Conservation (phyloP, 2,113 vertebrate species). For the Serinus canaria region DNA sequence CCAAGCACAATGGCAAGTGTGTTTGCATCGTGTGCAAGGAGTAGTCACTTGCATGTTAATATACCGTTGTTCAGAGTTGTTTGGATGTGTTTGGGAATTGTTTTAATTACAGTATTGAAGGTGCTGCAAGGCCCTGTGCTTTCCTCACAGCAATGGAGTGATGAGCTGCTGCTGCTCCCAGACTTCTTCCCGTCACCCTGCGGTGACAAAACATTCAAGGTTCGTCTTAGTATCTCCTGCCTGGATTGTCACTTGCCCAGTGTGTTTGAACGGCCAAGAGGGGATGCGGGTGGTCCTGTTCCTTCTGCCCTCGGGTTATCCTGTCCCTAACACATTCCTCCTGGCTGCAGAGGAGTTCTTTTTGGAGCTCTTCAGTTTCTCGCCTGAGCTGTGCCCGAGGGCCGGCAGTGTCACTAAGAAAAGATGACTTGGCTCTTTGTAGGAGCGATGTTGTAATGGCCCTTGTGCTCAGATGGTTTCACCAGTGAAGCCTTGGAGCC, state of each 20-base stretch:
- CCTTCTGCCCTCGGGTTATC: background rate
- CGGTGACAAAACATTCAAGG: background rate
- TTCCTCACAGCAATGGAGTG: background rate
- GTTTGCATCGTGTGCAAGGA: background rate
- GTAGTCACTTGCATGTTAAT: background rate
- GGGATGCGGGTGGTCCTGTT: fast-evolving
- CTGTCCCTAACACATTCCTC: fast-evolving
- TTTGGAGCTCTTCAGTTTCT: background rate
- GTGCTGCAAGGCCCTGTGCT: background rate
- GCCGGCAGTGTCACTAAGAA: background rate
- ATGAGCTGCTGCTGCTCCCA: background rate
- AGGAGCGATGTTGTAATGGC: background rate
- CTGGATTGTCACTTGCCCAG: background rate
- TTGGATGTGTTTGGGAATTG: background rate
- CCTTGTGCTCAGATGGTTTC: background rate
- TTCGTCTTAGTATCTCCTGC: background rate
- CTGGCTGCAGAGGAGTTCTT: background rate
- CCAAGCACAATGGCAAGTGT: background rate
- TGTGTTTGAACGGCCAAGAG: fast-evolving
- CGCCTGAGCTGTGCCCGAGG: background rate
- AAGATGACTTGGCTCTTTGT: background rate
- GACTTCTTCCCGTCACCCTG: fast-evolving
- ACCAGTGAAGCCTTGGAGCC: background rate
- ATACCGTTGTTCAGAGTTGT: background rate
- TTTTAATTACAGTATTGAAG: background rate